Evolutionary conservation across 2,888 invertebrate species (phyloP).

Genomic region (Tridacna gigas): DNA sequence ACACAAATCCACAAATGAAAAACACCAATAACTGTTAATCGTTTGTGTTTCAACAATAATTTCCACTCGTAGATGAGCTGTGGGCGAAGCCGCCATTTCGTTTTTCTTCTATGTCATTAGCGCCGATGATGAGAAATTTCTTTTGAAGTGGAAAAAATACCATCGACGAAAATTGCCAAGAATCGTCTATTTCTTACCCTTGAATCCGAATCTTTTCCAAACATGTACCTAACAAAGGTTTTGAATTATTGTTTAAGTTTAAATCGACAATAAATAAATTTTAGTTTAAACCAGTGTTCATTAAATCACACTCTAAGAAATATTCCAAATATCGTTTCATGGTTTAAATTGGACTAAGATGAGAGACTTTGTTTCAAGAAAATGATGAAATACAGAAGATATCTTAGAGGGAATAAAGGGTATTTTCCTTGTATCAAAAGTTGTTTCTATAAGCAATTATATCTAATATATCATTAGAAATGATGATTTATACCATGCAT

Average conservation of each 20-base stretch:
- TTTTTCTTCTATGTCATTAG: slow-evolving; percentile 52
- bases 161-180: slow-evolving; percentile 14
- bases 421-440: slow-evolving; percentile 41
- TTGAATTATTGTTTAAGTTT: not conserved
- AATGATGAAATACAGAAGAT: not conserved
- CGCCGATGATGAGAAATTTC: slow-evolving; percentile 50
- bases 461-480: slow-evolving; percentile 48
- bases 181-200: slow-evolving; percentile 11
- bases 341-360: not conserved
- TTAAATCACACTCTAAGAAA: not conserved
- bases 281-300: not conserved
- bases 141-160: slow-evolving; percentile 60
- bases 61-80: slow-evolving; percentile 23
- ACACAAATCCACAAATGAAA: slow-evolving; percentile 24
- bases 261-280: not conserved
- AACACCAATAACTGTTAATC: slow-evolving; percentile 18
- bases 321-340: not conserved
- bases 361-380: not conserved
- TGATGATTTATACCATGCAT: slow-evolving; percentile 36
- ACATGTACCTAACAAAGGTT: not conserved
- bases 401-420: not conserved
- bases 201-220: not conserved
- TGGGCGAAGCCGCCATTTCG: slow-evolving; percentile 23
- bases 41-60: slow-evolving; percentile 27
- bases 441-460: slow-evolving; percentile 47